Conservation (phyloP, 2,888 invertebrate species). For the Chymomyza procnemis region DNA sequence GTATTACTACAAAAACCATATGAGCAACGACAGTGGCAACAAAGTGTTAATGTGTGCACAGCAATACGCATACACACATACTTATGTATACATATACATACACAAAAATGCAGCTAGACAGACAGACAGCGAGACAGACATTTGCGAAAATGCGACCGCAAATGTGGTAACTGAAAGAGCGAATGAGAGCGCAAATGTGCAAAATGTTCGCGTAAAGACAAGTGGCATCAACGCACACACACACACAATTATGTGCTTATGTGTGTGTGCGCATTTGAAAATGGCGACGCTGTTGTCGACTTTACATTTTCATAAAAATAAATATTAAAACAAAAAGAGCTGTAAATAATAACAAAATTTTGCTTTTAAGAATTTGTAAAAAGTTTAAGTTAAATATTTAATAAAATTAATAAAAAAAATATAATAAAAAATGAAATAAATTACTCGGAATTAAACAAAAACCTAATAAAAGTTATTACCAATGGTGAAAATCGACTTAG, state of each 20-base stretch:
- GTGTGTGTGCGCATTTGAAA: slow-evolving; percentile 18
- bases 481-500: background rate
- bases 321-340: slow-evolving; percentile 25
- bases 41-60: slow-evolving; percentile 62
- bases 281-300: slow-evolving; percentile 8
- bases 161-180: slow-evolving; percentile 9
- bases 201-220: background rate
- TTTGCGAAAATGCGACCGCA: slow-evolving; percentile 24
- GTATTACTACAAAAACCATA: slow-evolving; percentile 37
- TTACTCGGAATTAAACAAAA: background rate
- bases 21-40: slow-evolving; percentile 39
- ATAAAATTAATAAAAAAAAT: background rate
- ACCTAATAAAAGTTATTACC: background rate
- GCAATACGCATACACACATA: slow-evolving; percentile 3
- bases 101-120: slow-evolving; percentile 9
- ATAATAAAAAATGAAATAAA: background rate
- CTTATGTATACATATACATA: slow-evolving; percentile 11
- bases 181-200: background rate
- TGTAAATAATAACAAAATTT: background rate
- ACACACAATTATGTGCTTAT: slow-evolving; percentile 28
- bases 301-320: slow-evolving; percentile 12
- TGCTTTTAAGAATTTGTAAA: background rate
- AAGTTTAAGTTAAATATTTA: background rate
- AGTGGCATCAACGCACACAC: slow-evolving; percentile 17
- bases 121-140: slow-evolving; percentile 3